Evolutionary conservation across 2,888 invertebrate genomes (phyloP), one percentile per base, ranked within the genome.

Genomic region (Ommatoiulus sabulosus): DNA sequence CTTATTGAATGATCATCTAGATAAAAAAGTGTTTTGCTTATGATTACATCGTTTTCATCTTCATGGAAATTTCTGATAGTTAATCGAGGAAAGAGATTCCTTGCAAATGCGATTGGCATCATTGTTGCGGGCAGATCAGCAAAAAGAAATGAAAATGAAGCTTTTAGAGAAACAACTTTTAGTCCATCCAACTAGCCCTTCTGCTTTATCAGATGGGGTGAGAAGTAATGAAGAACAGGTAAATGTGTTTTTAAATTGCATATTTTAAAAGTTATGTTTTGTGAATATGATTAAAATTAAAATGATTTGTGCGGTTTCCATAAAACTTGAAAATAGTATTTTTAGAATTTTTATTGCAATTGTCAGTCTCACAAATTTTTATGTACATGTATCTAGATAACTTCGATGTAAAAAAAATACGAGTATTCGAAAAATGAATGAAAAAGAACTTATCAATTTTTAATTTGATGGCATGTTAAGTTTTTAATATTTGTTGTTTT

Each of bases 21-120:
- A 35, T 35, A 35, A n/a, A n/a, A n/a, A n/a, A 35, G 35, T 2
- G 35, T 35, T 35, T 35, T 35, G 35, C 2, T 35, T 35, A 35
- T 35, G 1, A 35, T 35, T 35, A 35, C 35, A 35, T 35, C 35
- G 35, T 35, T 35, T 35, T 35, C 35, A 35, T 35, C 35, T 35
- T 35, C 35, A 35, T 35, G 0, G 35, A 24, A 86, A 43, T 86
- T 89, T 87, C 90, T 90, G 43, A 7, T 90, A 95, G 92, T 93
- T 97, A 86, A 92, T 97, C 86, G 97, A 97, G 92, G 97, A 97
- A 92, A 94, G 97, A 88, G 97, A 97, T 91, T 96, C 96, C 0
- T 92, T 97, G 88, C 97, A 97, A 91, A 92, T 97, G 89, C 95
- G 96, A 90, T 93, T 97, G 8, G 97, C 97, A 0, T 96, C 96